A percentile compares a stretch with the other conserved stretches of the same genome.
Evolutionary conservation across 2,888 invertebrate species (phyloP).

Genomic region (Catocala sponsa): DNA sequence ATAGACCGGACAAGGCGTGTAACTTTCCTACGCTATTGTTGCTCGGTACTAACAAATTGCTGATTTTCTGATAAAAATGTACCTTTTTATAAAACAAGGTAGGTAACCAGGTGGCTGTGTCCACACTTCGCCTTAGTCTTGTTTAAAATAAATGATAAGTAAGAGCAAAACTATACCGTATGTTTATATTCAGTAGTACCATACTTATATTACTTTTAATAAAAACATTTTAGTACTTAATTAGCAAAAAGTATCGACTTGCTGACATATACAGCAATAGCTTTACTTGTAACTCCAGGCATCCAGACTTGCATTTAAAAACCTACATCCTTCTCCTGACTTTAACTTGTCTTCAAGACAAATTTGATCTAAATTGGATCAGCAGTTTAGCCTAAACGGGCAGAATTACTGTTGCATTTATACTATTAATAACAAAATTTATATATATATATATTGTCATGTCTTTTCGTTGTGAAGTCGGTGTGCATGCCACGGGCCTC

Average conservation of each 20-base stretch:
- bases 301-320: no score
- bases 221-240: no score
- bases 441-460: conserved; percentile 30
- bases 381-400: no score
- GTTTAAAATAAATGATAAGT: conserved; percentile 17
- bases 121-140: conserved; percentile 24
- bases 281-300: no score
- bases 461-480: conserved; percentile 48
- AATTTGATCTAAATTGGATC: no score
- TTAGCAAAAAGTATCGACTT: no score
- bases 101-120: conserved; percentile 44
- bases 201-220: no score
- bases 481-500: conserved; percentile 54
- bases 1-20: conserved; percentile 64
- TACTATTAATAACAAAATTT: no score
- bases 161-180: not conserved
- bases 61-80: conserved; percentile 57
- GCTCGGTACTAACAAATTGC: conserved; percentile 57
- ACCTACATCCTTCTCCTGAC: no score
- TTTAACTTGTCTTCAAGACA: no score
- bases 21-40: conserved; percentile 56
- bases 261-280: no score
- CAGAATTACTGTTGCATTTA: no score
- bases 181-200: not conserved
- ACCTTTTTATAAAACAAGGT: conserved; percentile 47